Evolutionary conservation across 2,888 invertebrate species (phyloP).

Genomic region (Cheilosia soror): DNA sequence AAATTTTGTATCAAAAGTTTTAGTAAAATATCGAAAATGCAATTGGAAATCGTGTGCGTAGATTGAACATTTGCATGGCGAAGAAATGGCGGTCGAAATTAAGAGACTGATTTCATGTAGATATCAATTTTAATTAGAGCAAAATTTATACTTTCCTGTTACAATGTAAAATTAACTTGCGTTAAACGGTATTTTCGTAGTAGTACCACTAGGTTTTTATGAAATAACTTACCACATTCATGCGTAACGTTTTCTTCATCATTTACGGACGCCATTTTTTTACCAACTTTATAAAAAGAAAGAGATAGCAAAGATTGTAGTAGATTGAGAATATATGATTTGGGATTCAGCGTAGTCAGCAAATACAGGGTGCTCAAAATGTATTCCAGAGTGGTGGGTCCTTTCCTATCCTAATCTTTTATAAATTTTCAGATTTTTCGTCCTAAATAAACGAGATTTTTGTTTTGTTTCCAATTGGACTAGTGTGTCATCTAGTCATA

Average conservation of each 20-base stretch:
- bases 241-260: conserved; percentile 82
- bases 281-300: conserved; percentile 29
- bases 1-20: conserved; percentile 51
- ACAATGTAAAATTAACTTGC: conserved; percentile 28
- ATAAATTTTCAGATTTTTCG: no score
- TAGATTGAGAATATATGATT: conserved; percentile 1
- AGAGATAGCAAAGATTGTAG: conserved; percentile 22
- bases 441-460: no score
- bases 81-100: conserved; percentile 61
- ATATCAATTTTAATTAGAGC: background rate
- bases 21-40: background rate
- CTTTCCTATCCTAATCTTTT: no score
- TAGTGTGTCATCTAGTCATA: no score
- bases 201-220: conserved; percentile 55
- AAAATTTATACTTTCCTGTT: background rate
- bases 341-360: conserved; percentile 18
- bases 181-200: conserved; percentile 40
- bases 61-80: conserved; percentile 13
- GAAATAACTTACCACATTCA: conserved; percentile 80
- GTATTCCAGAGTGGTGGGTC: background rate
- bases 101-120: background rate
- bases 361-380: background rate
- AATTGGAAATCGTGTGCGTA: background rate
- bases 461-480: no score
- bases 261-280: conserved; percentile 83